Base-by-base conservation (phyloP, 2,888 invertebrate species). In the Chalcosyrphus nemorum region DNA sequence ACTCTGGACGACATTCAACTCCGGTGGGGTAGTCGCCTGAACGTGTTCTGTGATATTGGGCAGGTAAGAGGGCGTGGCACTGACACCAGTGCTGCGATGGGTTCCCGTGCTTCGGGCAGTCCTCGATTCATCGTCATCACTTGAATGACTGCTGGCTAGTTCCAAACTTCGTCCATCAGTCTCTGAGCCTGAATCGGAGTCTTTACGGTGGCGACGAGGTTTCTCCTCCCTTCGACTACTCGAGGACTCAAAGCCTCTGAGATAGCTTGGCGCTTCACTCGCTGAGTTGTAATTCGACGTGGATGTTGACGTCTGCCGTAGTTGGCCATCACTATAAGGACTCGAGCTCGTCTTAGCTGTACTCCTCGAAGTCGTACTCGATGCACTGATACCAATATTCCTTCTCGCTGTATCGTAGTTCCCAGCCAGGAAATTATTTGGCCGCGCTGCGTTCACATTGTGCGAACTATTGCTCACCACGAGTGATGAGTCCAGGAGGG, bases 321-420 rank as follows among this genome's bases (percentile, higher is more conserved):
- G 92, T 88, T 97, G 97, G 0, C 95, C 95, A 87, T 97, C 97
- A 89, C 97, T 96, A 35, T 98, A 98, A 7, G 97, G 97, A 91
- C 97, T 97, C 27, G 97, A 97, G 88, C 97, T 96, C 11, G 98
- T 98, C 91, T 98, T 98, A 57, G 97, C 97, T 0, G 98, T 98
- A 29, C 98, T 98, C 86, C 97, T 93, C 0, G 97, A 98, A 0
- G 98, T 98, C 0, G 98, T 98, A 80, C 97, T 97, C 0, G 98
- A 97, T 0, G 98, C 97, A 9, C 98, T 98, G 87, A 98, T 98
- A 32, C 98, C 98, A 84, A 98, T 95, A 90, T 97, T 96, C 56
- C 96, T 92, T 86, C 95, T 91, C 41, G 93, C 93, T 24, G 94
- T 93, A 84, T 94, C 94, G 87, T 93, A 91, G 61, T 87, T 90